phyloP scores from a whole-genome alignment of 2,797 vertebrate species.

The Apogon hyalosoma region DNA sequence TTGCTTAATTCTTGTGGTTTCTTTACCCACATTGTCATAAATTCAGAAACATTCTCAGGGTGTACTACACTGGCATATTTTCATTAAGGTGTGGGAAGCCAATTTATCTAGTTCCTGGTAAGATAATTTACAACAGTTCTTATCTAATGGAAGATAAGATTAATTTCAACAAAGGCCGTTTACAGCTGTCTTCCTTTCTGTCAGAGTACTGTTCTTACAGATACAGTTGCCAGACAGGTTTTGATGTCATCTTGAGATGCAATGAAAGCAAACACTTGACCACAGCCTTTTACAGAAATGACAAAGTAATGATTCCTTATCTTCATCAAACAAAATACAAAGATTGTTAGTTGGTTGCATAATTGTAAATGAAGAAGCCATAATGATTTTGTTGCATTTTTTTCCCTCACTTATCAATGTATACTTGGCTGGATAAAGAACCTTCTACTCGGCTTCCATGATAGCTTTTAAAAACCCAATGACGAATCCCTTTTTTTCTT shows the following conservation, averaged over 20 bases:
- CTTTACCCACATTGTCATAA: conserved; percentile 1
- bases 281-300: conserved; percentile 2
- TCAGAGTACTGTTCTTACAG: conserved; percentile 17
- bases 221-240: conserved; percentile 12
- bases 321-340: not conserved
- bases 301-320: conserved; percentile 17
- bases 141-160: conserved; percentile 48
- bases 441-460: too few species aligned
- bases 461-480: not conserved
- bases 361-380: conserved; percentile 11
- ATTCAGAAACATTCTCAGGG: not conserved
- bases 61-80: conserved; percentile 43
- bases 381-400: conserved; percentile 9
- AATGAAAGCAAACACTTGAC: conserved; percentile 12
- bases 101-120: conserved; percentile 26
- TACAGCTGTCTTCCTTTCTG: conserved; percentile 19
- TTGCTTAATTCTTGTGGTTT: conserved; percentile 27
- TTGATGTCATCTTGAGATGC: conserved; percentile 6
- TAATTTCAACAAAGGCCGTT: conserved; percentile 15
- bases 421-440: conserved; percentile 21
- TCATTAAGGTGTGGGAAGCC: conserved; percentile 40
- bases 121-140: conserved; percentile 49
- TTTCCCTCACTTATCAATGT: not conserved
- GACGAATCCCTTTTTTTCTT: not conserved
- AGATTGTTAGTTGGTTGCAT: not conserved